These are phyloP conservation scores for Baccha elongata DNA, from an alignment of 2,888 invertebrate species.

Conservation along the genomic window DNA sequence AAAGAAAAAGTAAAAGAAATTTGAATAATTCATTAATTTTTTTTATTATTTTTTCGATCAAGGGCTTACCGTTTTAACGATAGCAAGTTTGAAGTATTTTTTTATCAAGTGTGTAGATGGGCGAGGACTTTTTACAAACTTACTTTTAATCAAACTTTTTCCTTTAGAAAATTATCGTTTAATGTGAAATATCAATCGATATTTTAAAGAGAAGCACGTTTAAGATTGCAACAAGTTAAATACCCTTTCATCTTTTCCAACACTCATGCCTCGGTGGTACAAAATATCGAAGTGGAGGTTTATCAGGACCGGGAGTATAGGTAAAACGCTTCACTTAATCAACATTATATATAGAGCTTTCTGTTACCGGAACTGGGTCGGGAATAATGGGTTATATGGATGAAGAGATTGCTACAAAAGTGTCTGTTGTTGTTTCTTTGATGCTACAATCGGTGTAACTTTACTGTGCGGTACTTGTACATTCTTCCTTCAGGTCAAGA, in stretches of 20 bases:
- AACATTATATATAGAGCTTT: slow-evolving; percentile 19
- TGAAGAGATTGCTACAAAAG: too few species aligned
- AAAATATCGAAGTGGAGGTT: slow-evolving; percentile 18
- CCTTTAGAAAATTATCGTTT: background rate
- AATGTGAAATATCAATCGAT: slow-evolving; percentile 5
- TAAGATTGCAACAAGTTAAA: slow-evolving; percentile 32
- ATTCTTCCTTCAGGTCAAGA: slow-evolving; percentile 14
- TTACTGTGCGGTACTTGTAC: background rate
- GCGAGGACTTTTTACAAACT: background rate
- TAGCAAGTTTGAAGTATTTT: background rate
- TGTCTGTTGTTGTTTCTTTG: slow-evolving; percentile 6
- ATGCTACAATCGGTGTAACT: slow-evolving; percentile 23
- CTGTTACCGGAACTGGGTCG: background rate
- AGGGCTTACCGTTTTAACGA: background rate
- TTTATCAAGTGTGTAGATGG: background rate
- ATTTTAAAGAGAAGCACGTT: slow-evolving; percentile 5
- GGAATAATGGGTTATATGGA: background rate
- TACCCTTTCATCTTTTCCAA: slow-evolving; percentile 1
- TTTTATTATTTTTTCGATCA: slow-evolving; percentile 14
- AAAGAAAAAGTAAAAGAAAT: slow-evolving; percentile 6
- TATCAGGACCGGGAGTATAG: slow-evolving; percentile 27
- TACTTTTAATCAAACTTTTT: slow-evolving; percentile 1
- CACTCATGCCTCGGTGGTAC: background rate
- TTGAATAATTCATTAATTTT: slow-evolving; percentile 29
- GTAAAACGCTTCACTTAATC: slow-evolving; percentile 28